A percentile compares a stretch with the other conserved stretches of the same genome.
Conservation (phyloP, 2,888 invertebrate genomes). For the Epinotia bilunana region DNA sequence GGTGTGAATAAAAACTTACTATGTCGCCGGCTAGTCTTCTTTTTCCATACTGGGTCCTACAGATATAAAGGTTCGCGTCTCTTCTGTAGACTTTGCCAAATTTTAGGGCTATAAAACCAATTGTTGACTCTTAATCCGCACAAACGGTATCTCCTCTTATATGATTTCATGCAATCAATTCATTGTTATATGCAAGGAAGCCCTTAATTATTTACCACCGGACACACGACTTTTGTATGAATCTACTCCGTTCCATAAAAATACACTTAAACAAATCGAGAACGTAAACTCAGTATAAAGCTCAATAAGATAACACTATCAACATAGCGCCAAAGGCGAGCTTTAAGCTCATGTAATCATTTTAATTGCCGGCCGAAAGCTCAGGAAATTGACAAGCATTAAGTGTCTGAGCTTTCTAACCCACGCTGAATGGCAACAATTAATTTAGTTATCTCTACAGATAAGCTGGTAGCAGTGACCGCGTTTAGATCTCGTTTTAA, state of each 20-base stretch:
- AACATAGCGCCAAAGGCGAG: conserved; percentile 19
- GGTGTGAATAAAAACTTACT: too few relatives aligned
- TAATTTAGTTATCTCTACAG: conserved; percentile 37
- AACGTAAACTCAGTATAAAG: not conserved
- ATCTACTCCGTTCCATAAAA: not conserved
- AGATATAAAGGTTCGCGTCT: too few relatives aligned
- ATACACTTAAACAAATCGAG: not conserved
- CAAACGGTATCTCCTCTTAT: too few relatives aligned
- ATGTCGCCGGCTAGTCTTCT: too few relatives aligned
- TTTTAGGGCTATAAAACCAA: too few relatives aligned
- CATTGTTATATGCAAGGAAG: too few relatives aligned
- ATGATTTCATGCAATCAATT: too few relatives aligned
- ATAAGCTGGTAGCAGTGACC: conserved; percentile 26
- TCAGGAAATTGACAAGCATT: conserved; percentile 40
- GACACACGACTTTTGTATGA: too few relatives aligned
- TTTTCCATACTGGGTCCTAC: too few relatives aligned
- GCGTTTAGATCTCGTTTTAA: conserved; percentile 1
- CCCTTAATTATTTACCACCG: too few relatives aligned
- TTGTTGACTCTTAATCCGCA: too few relatives aligned
- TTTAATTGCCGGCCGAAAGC: conserved; percentile 36
- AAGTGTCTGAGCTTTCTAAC: conserved; percentile 38
- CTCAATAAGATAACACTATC: conserved; percentile 19
- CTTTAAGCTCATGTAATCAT: conserved; percentile 13
- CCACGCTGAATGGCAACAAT: conserved; percentile 20
- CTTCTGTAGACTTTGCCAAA: too few relatives aligned